Evolutionary conservation across 2,113 vertebrate species (phyloP).

Genomic region (Pterocles gutturalis): DNA sequence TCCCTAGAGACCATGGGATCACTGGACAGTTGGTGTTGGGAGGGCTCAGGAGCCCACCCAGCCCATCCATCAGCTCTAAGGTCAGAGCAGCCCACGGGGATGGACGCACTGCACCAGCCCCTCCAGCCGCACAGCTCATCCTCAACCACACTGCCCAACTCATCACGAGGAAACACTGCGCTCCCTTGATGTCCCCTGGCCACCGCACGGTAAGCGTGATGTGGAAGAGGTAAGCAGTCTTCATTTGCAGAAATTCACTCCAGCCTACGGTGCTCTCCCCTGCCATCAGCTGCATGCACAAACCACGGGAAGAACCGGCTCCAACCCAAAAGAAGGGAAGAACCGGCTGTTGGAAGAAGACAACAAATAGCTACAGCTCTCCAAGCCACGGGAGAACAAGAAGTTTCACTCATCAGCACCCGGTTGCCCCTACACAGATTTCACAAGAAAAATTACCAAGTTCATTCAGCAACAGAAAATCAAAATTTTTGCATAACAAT

Average conservation of each 20-base stretch:
- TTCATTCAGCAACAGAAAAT: neutral
- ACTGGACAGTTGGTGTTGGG: neutral
- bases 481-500: neutral
- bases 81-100: neutral
- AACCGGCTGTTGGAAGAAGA: neutral
- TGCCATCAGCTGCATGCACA: neutral
- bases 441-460: neutral
- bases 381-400: rapidly evolving
- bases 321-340: neutral
- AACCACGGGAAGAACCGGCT: rapidly evolving
- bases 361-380: neutral
- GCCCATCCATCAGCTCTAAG: rapidly evolving
- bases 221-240: neutral
- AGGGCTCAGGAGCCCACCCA: neutral
- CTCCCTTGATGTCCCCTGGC: rapidly evolving
- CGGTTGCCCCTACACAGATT: neutral
- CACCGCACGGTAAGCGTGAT: rapidly evolving
- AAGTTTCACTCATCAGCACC: too few species aligned
- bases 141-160: neutral
- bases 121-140: neutral
- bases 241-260: neutral
- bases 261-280: neutral
- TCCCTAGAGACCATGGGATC: neutral
- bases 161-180: rapidly evolving
- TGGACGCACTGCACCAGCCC: neutral